Percentiles rank a stretch among this genome's conserved stretches.
Conservation (phyloP, 2,888 invertebrate species). For the Priocnemis perturbator region DNA sequence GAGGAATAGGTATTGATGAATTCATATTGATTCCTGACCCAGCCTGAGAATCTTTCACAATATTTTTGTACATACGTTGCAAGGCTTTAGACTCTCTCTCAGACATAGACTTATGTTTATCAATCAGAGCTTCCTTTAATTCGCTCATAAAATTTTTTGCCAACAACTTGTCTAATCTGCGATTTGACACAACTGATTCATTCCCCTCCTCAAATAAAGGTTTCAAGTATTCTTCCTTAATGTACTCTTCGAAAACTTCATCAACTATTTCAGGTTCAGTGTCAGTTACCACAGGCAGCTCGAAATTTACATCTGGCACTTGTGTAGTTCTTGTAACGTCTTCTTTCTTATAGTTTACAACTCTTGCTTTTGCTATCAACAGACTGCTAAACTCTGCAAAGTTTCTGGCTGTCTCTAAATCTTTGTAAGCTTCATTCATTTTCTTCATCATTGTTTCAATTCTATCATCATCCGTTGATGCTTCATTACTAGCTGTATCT, state of each 20-base stretch:
- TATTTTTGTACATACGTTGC: slow-evolving; percentile 60
- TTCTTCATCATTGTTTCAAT: slow-evolving; percentile 50
- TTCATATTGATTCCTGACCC: slow-evolving; percentile 2
- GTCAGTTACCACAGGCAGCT: slow-evolving; percentile 49
- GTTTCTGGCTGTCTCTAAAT: slow-evolving; percentile 65
- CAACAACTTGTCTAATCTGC: slow-evolving; percentile 63
- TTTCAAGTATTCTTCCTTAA: slow-evolving; percentile 68
- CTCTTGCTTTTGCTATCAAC: slow-evolving; percentile 57
- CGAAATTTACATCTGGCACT: slow-evolving; percentile 16
- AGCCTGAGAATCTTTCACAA: slow-evolving; percentile 28
- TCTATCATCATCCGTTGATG: slow-evolving; percentile 40
- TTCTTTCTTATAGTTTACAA: slow-evolving; percentile 12
- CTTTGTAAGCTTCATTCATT: slow-evolving; percentile 61
- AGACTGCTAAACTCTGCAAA: slow-evolving; percentile 66
- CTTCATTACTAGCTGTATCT: slow-evolving; percentile 51
- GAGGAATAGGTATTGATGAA: slow-evolving; percentile 43
- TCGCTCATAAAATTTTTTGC: slow-evolving; percentile 70
- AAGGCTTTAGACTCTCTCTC: slow-evolving; percentile 70
- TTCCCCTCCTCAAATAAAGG: slow-evolving; percentile 60
- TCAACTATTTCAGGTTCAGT: slow-evolving; percentile 67
- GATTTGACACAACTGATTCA: slow-evolving; percentile 46
- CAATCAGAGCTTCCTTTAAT: slow-evolving; percentile 69
- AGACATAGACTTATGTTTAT: slow-evolving; percentile 67
- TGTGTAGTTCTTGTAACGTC: slow-evolving; percentile 25
- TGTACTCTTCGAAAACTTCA: slow-evolving; percentile 73